These are phyloP conservation scores for Sminthurides bifidus DNA, from an alignment of 1,140 invertebrate genomes.

Conservation along the genomic window DNA sequence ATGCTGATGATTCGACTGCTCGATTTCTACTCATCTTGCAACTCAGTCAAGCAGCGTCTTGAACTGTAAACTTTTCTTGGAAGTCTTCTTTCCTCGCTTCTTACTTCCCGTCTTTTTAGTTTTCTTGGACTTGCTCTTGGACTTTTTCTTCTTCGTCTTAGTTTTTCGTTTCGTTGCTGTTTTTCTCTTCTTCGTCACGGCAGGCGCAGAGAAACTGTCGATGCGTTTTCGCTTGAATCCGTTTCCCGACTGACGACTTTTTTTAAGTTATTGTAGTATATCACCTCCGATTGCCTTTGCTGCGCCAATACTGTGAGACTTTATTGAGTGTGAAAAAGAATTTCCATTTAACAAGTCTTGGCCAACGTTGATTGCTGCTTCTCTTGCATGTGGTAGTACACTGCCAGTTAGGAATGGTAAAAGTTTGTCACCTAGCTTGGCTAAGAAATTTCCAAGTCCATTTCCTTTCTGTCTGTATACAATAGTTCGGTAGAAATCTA, in stretches of 20 bases:
- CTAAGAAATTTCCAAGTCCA: background rate
- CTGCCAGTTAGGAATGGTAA: background rate
- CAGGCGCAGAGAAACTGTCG: background rate
- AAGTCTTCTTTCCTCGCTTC: too few species aligned
- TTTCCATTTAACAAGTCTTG: background rate
- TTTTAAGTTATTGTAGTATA: too few species aligned
- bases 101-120: background rate
- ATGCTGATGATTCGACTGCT: background rate
- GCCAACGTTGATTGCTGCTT: background rate
- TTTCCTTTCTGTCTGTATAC: background rate
- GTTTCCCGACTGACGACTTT: background rate
- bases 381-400: background rate
- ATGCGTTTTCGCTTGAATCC: background rate
- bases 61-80: too few species aligned
- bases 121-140: background rate
- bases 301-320: background rate
- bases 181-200: background rate
- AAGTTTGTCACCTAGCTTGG: background rate
- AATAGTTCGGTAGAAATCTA: background rate
- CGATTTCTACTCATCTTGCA: background rate
- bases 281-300: background rate
- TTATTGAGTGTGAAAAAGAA: background rate
- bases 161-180: background rate
- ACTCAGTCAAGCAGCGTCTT: background rate
- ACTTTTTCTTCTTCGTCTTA: background rate